Base-by-base conservation (phyloP, 1,140 invertebrate species). In the Brachionus rubens region DNA sequence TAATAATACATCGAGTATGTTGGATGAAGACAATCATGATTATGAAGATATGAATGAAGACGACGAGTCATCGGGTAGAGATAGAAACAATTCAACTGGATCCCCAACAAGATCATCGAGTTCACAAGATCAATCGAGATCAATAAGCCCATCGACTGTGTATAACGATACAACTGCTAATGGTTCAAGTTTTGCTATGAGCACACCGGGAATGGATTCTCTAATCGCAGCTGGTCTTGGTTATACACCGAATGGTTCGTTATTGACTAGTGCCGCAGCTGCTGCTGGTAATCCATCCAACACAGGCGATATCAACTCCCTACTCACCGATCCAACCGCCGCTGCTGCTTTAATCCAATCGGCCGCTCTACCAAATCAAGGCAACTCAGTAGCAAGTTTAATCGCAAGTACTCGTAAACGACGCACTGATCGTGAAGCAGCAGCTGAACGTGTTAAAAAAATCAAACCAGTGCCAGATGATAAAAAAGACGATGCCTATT, bases 401-500 rank as follows among this genome's bases (percentile, higher is more conserved):
- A 46, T 76, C 1, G 72, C 48, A 12, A 70, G 43, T 26, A 54
- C 72, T n/a, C 40, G 72, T 26, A 59, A 76, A 21, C 36, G 72
- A 24, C 3, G 72, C 7, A 76, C n/a, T 76, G 72, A 59, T 21
- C 48, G 72, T n/a, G 72, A 59, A 7, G 36, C 28, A 0, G 54
- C 48, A 0, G 40, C 40, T 12, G 50, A 76, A n/a, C 54, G 76
- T 10, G 48, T 80, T n/a, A 80, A 80, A 75, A 72, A 79, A 36
- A 78, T 79, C n/a, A 79, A 79, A 26, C 78, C 77, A 1, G 77
- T 83, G 16, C 83, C 83, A 5, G 80, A 81, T 28, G 80, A 82
- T 1, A 79, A 80, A 70, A 82, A 83, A 77, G 83, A 84, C 62
- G 80, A 82, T 16, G 80, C 81, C 3, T 86, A 86, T 70, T 84